Conservation (phyloP, 2,797 vertebrate species). For the Luscinia luscinia region DNA sequence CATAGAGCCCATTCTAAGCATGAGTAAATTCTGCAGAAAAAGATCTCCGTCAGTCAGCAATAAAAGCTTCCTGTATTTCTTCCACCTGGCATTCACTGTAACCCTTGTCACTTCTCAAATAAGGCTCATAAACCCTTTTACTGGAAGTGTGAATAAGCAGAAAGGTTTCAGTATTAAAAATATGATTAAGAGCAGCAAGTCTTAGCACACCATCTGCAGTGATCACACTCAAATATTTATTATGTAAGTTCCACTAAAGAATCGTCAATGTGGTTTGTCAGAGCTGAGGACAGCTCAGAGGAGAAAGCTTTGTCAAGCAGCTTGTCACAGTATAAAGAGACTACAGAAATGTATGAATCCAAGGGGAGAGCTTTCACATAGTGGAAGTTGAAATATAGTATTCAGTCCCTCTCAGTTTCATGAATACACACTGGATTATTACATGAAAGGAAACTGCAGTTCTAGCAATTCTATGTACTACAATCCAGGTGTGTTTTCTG, state of each 20-base stretch:
- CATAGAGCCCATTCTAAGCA: neutral
- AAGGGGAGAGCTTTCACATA: constrained; percentile 21
- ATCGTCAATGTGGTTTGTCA: constrained; percentile 41
- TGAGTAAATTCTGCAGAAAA: neutral
- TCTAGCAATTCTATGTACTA: neutral
- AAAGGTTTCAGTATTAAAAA: constrained; percentile 24
- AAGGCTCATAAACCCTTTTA: constrained; percentile 17
- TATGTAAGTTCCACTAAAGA: constrained; percentile 16
- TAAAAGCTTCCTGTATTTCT: constrained; percentile 10
- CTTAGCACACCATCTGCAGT: constrained; percentile 28
- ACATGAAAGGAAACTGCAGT: constrained; percentile 23
- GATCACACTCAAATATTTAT: constrained; percentile 33
- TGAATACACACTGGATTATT: neutral
- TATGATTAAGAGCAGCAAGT: neutral
- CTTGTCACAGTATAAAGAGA: constrained; percentile 41
- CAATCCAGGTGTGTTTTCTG: neutral
- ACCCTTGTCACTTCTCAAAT: neutral
- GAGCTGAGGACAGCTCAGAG: constrained; percentile 27
- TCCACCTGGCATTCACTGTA: neutral
- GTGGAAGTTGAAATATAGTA: neutral
- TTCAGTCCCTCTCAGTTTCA: constrained; percentile 9
- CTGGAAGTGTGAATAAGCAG: constrained; percentile 21
- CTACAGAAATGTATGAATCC: constrained; percentile 25
- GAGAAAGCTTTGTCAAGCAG: constrained; percentile 35
- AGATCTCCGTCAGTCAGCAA: neutral